phyloP scores from a whole-genome alignment of 2,888 invertebrate genomes.

The Piscicola geometra region DNA sequence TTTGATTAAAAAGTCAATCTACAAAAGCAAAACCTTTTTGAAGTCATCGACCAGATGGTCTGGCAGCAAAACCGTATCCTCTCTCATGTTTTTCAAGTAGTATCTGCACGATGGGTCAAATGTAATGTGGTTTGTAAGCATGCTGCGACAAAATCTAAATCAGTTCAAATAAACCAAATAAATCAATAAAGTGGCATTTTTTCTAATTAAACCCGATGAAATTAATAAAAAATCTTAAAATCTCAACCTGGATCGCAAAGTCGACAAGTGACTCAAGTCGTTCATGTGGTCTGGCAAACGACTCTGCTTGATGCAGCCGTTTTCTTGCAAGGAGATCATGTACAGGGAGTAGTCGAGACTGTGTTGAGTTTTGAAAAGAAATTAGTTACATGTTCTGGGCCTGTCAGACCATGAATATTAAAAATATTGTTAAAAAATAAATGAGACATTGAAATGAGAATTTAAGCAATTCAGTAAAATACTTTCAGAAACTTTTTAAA shows the following conservation, averaged over 20 bases:
- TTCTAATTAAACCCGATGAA: too few relatives aligned
- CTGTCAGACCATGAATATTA: too few relatives aligned
- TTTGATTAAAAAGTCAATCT: not conserved
- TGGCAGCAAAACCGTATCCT: conserved; percentile 91
- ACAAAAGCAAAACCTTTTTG: conserved; percentile 54
- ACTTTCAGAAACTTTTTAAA: not conserved
- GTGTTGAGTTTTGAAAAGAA: too few relatives aligned
- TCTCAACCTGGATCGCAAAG: conserved; percentile 60
- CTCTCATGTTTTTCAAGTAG: conserved; percentile 95
- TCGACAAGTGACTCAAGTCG: conserved; percentile 91
- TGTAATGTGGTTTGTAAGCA: not conserved
- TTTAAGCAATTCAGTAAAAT: not conserved
- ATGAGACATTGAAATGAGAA: not conserved
- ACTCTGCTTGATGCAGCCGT: conserved; percentile 91
- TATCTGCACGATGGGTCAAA: conserved; percentile 67
- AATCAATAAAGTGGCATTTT: too few relatives aligned
- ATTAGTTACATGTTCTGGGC: too few relatives aligned
- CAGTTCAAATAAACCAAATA: not conserved
- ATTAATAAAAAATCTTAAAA: conserved; percentile 6
- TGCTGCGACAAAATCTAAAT: not conserved
- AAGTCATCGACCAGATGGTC: conserved; percentile 84
- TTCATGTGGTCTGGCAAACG: conserved; percentile 88
- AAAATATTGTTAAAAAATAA: too few relatives aligned
- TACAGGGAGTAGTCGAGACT: conserved; percentile 75
- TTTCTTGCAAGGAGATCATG: conserved; percentile 84